A percentile compares a stretch with the other conserved stretches of the same genome.
Evolutionary conservation across 2,888 invertebrate species (phyloP).

Genomic region (Panorpa germanica): DNA sequence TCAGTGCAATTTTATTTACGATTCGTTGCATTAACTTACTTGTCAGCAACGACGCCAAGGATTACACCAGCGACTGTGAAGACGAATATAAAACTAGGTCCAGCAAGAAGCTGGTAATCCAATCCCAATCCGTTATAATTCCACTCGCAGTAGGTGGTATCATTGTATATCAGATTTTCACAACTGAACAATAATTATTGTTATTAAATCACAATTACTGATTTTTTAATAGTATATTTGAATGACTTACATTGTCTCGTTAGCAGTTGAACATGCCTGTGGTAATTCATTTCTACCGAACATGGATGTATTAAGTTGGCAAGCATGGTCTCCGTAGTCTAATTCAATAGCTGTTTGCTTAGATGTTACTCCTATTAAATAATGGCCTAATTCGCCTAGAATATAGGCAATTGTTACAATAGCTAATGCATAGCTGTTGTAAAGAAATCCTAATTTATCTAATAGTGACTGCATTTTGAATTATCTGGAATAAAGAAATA

Average conservation of each 20-base stretch:
- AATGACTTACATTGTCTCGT: constrained; percentile 32
- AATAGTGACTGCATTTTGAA: too few relatives aligned
- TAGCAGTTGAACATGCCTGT: constrained; percentile 31
- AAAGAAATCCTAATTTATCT: constrained; percentile 44
- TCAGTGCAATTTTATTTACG: background rate
- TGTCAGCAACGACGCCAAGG: constrained; percentile 68
- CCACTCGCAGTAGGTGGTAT: constrained; percentile 72
- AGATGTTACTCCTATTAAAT: constrained; percentile 74
- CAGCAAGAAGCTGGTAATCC: constrained; percentile 82
- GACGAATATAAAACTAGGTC: constrained; percentile 81
- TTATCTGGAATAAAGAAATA: too few relatives aligned
- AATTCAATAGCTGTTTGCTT: constrained; percentile 71
- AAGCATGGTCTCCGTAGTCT: constrained; percentile 72
- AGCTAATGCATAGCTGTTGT: constrained; percentile 61
- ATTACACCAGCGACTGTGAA: constrained; percentile 78
- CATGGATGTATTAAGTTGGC: constrained; percentile 52
- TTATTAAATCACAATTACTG: constrained; percentile 11
- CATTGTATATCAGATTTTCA: constrained; percentile 41
- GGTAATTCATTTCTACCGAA: constrained; percentile 30
- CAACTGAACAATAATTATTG: constrained; percentile 30
- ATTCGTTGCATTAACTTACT: constrained; percentile 20
- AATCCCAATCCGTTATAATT: constrained; percentile 82
- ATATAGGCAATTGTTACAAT: constrained; percentile 70
- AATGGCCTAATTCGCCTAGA: constrained; percentile 73
- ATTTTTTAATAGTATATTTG: constrained; percentile 20